These are phyloP conservation scores for Heliconius hewitsoni DNA, from an alignment of 1,140 invertebrate genomes.

Conservation along the genomic window DNA sequence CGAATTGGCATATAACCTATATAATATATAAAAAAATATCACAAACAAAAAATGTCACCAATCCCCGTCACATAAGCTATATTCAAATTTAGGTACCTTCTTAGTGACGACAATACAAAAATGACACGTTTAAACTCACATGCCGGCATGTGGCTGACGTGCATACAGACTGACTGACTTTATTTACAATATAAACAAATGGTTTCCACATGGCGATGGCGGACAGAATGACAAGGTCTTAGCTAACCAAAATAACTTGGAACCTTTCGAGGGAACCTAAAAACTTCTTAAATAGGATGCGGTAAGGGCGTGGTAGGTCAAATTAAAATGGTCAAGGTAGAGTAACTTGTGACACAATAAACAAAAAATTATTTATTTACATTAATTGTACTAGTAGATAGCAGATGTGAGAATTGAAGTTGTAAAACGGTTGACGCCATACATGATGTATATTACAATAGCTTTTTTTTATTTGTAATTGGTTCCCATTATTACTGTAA, in stretches of 20 bases:
- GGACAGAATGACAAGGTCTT: conserved; percentile 70
- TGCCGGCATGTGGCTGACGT: conserved; percentile 58
- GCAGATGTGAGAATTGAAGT: conserved; percentile 54
- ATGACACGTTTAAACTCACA: conserved; percentile 35
- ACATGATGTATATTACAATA: not conserved
- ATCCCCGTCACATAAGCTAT: conserved; percentile 18
- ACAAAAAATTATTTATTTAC: conserved; percentile 71
- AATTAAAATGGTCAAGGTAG: conserved; percentile 40
- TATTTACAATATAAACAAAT: conserved; percentile 76
- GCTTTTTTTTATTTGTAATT: not conserved
- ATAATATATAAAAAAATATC: not conserved
- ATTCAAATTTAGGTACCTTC: conserved; percentile 11
- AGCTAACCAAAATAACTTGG: conserved; percentile 48
- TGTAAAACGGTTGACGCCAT: not conserved
- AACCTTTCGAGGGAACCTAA: conserved; percentile 20
- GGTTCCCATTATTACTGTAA: not conserved
- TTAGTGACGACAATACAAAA: conserved; percentile 27
- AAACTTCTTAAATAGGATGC: not conserved
- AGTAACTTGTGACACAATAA: conserved; percentile 74
- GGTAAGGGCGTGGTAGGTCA: conserved; percentile 36
- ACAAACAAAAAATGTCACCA: conserved; percentile 46
- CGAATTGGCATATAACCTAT: not conserved
- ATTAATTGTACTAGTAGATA: conserved; percentile 58
- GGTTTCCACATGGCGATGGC: conserved; percentile 74
- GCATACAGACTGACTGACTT: conserved; percentile 47